Base-by-base conservation (phyloP, 2,888 invertebrate species). In the Oxystoma pomonae region DNA sequence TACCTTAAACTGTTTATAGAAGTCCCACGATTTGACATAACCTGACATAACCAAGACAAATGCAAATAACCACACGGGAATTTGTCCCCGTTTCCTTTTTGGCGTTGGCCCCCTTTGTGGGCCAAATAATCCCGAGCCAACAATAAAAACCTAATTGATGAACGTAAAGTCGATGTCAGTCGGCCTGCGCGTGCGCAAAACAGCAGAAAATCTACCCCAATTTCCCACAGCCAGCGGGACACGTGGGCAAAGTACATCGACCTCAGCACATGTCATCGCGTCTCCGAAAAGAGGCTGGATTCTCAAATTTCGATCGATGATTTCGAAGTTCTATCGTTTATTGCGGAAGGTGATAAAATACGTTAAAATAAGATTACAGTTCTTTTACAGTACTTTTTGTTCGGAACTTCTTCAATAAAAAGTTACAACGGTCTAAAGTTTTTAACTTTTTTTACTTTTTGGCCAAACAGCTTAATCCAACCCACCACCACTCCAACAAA, bases 171-270 rank as follows among this genome's bases (percentile, higher is more conserved):
- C 67, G 67, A 67, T 67, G 53, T 60, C 57, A 35, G 51, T 18
- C 60, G 59, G 58, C 55, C 17, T 52, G 67, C 67, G 67, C 67
- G 57, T 18, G 35, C 62, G 65, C 55, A 17, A 16, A 20, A 62
- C 60, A 55, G 61, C 60, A 64, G 63, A 49, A 35, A 35, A 71
- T 70, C 70, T 73, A 74, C 72, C 73, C 73, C 69, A 74, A 73
- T 73, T 73, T 73, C 68, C 35, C 35, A 35, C 12, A 35, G 63
- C 65, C 66, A 66, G 55, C 61, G 68, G 70, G 72, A 69, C 72
- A 73, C 73, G 72, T 73, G 73, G 63, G 69, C 64, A 63, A 68
- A 71, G 72, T 70, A 66, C 72, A 72, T 72, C 71, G 72, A 72
- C 72, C 71, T 69, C 51, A 62, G 57, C 61, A 64, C 63, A 62